Evolutionary conservation across 1,140 invertebrate genomes (phyloP), one percentile per base, ranked within the genome.

Genomic region (Apis cerana): DNA sequence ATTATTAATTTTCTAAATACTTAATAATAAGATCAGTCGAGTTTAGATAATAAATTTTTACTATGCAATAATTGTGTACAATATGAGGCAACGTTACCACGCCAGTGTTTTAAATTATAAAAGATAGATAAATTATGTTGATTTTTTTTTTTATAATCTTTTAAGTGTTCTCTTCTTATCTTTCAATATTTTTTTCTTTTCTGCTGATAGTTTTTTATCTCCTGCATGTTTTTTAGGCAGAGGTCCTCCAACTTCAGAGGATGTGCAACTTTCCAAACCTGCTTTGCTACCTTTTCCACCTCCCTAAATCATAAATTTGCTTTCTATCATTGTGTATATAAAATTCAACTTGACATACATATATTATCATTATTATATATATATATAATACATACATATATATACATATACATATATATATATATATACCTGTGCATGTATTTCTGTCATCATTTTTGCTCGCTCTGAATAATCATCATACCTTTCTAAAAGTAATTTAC

Each of bases 401-500:
- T 33, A 33, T 33, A 33, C 33, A 33, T 33, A 33, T 33, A 33
- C 33, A 33, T 33, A 33, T 33, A 33, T 33, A 65, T 27, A 64
- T 62, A 21, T 48, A 58, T 21, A 85, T 94, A 96, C 95, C 93
- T 96, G 96, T 70, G 98, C 98, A 95, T 99, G 98, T 90, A 99
- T 98, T 95, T 98, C 98, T 59, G 98, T 98, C 96, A 98, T 98
- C 97, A 99, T 97, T 94, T 97, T 97, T 23, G 98, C 98, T 92
- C 98, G 94, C 91, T 97, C 96, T 17, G 96, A 98, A 94, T 98
- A 99, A 92, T 98, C 97, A 92, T 98, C 97, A 91, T 99, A 99
- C 90, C 97, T 97, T 93, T 98, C 98, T 86, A 98, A 94, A 76
- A 99, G 94, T 89, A 99, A 94, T 94, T 98, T 98, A 52, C 98